Evolutionary conservation across 2,797 vertebrate genomes (phyloP), one percentile per base, ranked within the genome.

Genomic region (Acridotheres tristis): DNA sequence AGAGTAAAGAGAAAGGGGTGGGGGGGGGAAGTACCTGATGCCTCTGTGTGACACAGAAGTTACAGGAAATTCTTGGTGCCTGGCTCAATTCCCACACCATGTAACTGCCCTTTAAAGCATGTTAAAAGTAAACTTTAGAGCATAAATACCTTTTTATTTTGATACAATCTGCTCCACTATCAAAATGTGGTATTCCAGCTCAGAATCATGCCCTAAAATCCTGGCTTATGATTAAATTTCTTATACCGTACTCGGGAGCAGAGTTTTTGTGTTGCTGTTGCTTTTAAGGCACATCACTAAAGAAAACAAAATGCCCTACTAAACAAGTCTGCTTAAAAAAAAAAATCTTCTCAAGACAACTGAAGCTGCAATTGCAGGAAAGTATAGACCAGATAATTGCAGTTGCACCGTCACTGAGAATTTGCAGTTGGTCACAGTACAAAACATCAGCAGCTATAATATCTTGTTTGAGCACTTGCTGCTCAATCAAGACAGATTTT

Each of bases 371-470:
- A 38, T 67, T 89, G 83, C 74, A 93, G 74, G 79, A 94, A 87
- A 15, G 65, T 42, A 72, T 3, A 83, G 85, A 85, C 4, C 43
- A 78, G 85, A 34, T 84, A 94, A 96, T 38, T 93, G 86, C 94
- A 69, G 36, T 80, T 65, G 58, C 85, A 34, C 59, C 69, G 72
- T 67, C 95, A 93, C 81, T 68, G 61, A 95, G 38, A 82, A 95
- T 65, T 88, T 6, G 26, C 51, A 76, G 29, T 34, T 88, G 72
- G 73, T 88, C 71, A 93, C 23, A 25, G 93, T 63, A 94, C 58
- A 96, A 96, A 96, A 61, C 84, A 89, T 71, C 71, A 93, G 73
- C 86, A 96, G 94, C 68, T 93, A 81, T 63, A 97, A 15, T 36
- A 92, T 29, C 40, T 89, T 71, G 72, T 90, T 85, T 87, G 86